Evolutionary conservation across 2,113 vertebrate genomes (phyloP), one percentile per base, ranked within the genome.

Genomic region (Eurypyga helias): DNA sequence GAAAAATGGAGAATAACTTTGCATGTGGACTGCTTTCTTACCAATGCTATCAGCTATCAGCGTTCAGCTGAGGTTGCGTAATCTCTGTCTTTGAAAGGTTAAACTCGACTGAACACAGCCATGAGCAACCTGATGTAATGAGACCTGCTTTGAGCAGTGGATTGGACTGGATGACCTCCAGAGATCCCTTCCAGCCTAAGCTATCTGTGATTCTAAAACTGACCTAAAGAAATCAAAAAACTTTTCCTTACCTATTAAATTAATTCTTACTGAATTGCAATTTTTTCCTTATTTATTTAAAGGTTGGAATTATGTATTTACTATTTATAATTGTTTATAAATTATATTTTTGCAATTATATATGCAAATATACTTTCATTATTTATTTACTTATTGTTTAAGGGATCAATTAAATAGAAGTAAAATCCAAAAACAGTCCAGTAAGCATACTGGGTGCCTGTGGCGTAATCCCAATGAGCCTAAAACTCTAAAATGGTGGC

Each of bases 401-500:
- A 62, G 23, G 6, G 15, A 34, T 33, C 66, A 8, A 81, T 81
- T 28, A 77, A 79, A 79, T 13, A 76, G 89, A 67, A 73, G 24
- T 16, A 38, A 31, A 91, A 61, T 23, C 48, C 0, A 0, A 52
- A 52, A 72, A 69, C 34, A 4, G 6, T 38, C 31, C 25, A 2
- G 0, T 57, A 80, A 78, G 31, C 18, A n/a, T 60, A 26, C 6
- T 8, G 34, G 20, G 51, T 90, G 43, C 29, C n/a, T 70, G 46
- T 18, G 58, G 36, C 17, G 17, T 70, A 76, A 92, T 70, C 71
- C 1, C 15, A 33, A 13, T 33, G 43, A 70, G 14, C 29, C 38
- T 81, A 78, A 90, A 86, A 75, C 20, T 75, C 69, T 54, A 31
- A 89, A 87, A 49, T 29, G 9, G 11, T 55, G 69, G 21, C 60